Base-by-base conservation (phyloP, 2,888 invertebrate genomes). In the Drosophila cyrtoloma region DNA sequence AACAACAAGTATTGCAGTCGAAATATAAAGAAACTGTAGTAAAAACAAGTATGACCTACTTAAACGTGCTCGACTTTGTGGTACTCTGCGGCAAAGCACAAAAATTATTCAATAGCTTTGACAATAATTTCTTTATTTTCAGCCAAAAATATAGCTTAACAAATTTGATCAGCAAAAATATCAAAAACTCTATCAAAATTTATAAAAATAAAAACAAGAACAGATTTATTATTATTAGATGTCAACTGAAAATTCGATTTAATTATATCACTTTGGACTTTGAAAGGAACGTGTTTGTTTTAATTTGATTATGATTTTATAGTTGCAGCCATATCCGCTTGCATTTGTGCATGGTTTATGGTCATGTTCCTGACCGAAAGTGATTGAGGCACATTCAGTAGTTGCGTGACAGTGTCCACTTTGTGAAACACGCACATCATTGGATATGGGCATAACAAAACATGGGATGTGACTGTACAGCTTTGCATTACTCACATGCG, bases 241-340 rank as follows among this genome's bases (percentile, higher is more conserved):
- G 14, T 44, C 1, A 10, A 4, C 19, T 26, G 1, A 1, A 22
- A 30, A 30, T 16, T 33, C 33, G 32, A 50, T 50, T 26, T 22
- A 26, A 52, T 39, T 69, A 19, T n/a, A 28, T 28, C 22, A 26
- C 12, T 51, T 28, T 44, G 5, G 39, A 33, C n/a, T 47, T 44
- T 19, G 22, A 14, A 52, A 52, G 35, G 39, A 35, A 51, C 35
- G 35, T 53, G 53, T 58, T 60, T 39, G 50, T 33, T 71, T 37
- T 12, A 47, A 73, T 63, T 39, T 35, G 52, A 57, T 53, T 72
- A 52, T 72, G 73, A 53, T 58, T 58, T 50, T 39, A 37, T 44
- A 72, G 37, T 58, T 72, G 58, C 71, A 63, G 58, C 63, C 22
- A 72, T 73, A 50, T 73, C 64, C 73, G 73, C 22, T 39, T 52